Base-by-base conservation (phyloP, 2,888 invertebrate genomes). In the Gasteruption jaculator region DNA sequence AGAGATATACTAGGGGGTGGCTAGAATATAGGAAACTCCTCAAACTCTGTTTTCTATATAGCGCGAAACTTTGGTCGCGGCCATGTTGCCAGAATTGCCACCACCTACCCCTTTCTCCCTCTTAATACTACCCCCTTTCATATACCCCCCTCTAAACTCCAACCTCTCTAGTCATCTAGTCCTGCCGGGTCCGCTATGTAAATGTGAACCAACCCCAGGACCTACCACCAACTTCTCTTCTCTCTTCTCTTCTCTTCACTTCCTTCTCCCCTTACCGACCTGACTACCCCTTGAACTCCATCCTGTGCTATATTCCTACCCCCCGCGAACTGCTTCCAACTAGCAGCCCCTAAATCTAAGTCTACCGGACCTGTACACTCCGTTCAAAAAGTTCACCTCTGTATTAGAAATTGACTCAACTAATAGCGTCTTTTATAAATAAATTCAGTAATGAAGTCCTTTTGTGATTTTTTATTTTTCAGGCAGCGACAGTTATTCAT, bases 321-420 rank as follows among this genome's bases (percentile, higher is more conserved):
- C 65, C 64, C 63, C 63, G 60, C 63, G 62, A 68, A 68, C 67
- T 63, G 54, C 61, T 60, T 48, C 59, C 58, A 64, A 64, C 67
- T 63, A 69, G 61, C 64, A 64, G 61, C 67, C 65, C 65, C 68
- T 67, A 68, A 69, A 68, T 69, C 69, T 68, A 69, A 69, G 68
- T 67, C 67, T 60, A 58, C 56, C 63, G 55, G 58, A 57, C 52
- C 53, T 50, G 68, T 69, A 69, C 68, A 68, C 62, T 61, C 68
- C 47, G 49, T 36, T 50, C 45, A 48, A 56, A 63, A 67, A 68
- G 56, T n/a, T n/a, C n/a, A n/a, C n/a, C n/a, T n/a, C n/a, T n/a
- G n/a, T n/a, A n/a, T n/a, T n/a, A n/a, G n/a, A n/a, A n/a, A n/a
- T n/a, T n/a, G n/a, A n/a, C n/a, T n/a, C n/a, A n/a, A n/a, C n/a